These are phyloP conservation scores for Budorcas taxicolor DNA, from an alignment of 2,113 vertebrate species.

Conservation along the genomic window DNA sequence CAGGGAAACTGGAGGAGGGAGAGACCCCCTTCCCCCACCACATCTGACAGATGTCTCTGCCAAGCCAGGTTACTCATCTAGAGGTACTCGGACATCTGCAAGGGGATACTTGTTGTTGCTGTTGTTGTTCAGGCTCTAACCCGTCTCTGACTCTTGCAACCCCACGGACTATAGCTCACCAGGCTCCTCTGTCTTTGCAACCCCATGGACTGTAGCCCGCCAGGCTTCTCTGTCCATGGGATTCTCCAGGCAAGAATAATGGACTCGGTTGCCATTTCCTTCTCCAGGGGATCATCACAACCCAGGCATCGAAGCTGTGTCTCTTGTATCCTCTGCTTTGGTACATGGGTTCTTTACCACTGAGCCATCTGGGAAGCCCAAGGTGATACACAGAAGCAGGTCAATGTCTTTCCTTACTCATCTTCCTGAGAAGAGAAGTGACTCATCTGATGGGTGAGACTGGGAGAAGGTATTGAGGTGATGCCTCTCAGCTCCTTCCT, in stretches of 20 bases:
- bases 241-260: background rate
- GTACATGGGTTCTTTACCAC: background rate
- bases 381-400: too few relatives aligned
- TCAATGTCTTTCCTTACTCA: background rate
- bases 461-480: background rate
- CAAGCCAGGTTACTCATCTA: background rate
- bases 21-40: background rate
- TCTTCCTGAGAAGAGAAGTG: background rate
- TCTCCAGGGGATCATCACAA: background rate
- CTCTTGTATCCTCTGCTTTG: background rate
- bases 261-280: background rate
- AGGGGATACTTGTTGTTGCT: background rate
- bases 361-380: background rate
- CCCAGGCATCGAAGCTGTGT: background rate
- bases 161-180: rapidly evolving
- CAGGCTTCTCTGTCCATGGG: background rate
- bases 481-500: too few relatives aligned
- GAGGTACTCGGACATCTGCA: background rate
- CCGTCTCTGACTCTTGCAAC: background rate
- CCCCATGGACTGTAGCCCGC: rapidly evolving
- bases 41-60: background rate
- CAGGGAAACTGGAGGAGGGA: background rate
- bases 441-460: background rate
- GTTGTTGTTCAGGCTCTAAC: background rate
- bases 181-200: background rate